phyloP scores from a whole-genome alignment of 2,113 vertebrate species.

The Ammodytes marinus region DNA sequence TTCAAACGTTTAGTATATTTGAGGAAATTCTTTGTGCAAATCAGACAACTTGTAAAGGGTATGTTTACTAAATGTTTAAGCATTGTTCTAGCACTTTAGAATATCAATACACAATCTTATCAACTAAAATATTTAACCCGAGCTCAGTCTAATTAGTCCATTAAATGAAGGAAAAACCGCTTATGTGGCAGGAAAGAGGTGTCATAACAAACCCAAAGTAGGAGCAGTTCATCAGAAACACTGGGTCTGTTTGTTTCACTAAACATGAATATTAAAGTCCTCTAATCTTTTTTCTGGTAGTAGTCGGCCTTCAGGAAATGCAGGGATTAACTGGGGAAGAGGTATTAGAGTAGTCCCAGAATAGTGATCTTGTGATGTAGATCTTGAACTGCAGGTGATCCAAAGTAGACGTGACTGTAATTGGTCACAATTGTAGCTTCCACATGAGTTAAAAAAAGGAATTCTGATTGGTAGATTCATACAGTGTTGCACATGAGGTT shows the following conservation, averaged over 20 bases:
- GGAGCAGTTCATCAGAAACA: slow-evolving; percentile 17
- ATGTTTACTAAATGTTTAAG: neutral
- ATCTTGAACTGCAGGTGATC: slow-evolving; percentile 45
- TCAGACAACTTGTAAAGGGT: neutral
- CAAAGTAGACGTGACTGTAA: slow-evolving; percentile 55
- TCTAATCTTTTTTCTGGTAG: slow-evolving; percentile 56
- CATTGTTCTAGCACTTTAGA: neutral
- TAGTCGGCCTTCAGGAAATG: slow-evolving; percentile 40
- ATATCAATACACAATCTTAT: neutral
- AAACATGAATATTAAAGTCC: slow-evolving; percentile 34
- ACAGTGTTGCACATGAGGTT: neutral
- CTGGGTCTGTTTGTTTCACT: slow-evolving; percentile 47
- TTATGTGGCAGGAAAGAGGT: neutral
- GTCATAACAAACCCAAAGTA: neutral
- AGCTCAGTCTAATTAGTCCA: neutral
- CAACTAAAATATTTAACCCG: neutral
- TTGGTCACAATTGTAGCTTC: slow-evolving; percentile 41
- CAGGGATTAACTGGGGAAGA: slow-evolving; percentile 61
- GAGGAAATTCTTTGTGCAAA: neutral
- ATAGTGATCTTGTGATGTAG: slow-evolving; percentile 68
- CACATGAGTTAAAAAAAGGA: neutral
- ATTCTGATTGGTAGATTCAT: neutral
- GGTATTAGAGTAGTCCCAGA: slow-evolving; percentile 69
- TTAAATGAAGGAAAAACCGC: neutral
- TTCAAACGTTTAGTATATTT: neutral